Base-by-base conservation (phyloP, 2,113 vertebrate species). In the Myrmecobius fasciatus region DNA sequence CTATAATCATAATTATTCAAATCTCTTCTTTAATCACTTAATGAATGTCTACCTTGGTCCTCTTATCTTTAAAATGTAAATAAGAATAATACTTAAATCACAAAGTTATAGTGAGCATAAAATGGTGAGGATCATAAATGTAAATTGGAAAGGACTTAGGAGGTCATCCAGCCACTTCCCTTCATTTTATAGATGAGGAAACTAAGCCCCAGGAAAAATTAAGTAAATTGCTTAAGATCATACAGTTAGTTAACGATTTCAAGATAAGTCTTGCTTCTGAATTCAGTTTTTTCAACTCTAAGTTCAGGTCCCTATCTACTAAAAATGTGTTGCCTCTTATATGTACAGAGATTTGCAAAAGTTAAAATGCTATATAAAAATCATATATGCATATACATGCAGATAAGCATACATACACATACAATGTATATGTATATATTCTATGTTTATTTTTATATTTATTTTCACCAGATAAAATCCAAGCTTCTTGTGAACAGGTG, bases 121-220 rank as follows among this genome's bases (percentile, higher is more conserved):
- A 67, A 67, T 67, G 31, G 49, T 51, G 14, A 67, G 31, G 31
- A 5, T 17, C 1, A 36, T 36, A 14, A 67, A 67, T 36, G 31
- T 31, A 36, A 36, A 67, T 31, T 67, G 0, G 60, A 67, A 67
- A 67, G 28, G 11, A 67, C 11, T 4, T 17, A 31, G 31, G 56
- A 36, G 31, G 11, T 67, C 28, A 36, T 67, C 2, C 12, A 67
- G 31, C 11, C 31, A 12, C 12, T 36, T 17, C 36, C 88, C 52
- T 36, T 48, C 51, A 48, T 95, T 95, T 47, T 92, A 94, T 43
- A 52, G 60, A 91, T 67, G 48, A 94, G 49, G 46, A 91, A 94
- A 90, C 1, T 31, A 1, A 93, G 91, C 8, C 91, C 43, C 92
- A 51, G 94, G 56, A 92, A 60, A 36, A 67, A 89, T 91, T 88